Base-by-base conservation (phyloP, 1,140 invertebrate genomes). In the Aphelenchoides fujianensis region DNA sequence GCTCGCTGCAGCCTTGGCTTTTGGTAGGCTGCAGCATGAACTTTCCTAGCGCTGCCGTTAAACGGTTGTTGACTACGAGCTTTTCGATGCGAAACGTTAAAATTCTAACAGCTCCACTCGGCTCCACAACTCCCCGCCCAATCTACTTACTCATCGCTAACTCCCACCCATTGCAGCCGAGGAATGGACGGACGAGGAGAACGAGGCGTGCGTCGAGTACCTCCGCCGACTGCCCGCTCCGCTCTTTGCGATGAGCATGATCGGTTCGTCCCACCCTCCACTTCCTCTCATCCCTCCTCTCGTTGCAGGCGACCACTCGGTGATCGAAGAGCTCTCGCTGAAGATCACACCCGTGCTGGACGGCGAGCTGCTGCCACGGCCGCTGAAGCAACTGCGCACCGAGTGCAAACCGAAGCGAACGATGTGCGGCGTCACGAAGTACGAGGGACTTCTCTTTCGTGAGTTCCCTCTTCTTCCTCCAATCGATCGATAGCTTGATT, bases 111-210 rank as follows among this genome's bases (percentile, higher is more conserved):
- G n/a, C n/a, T n/a, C n/a, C n/a, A n/a, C n/a, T n/a, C n/a, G n/a
- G n/a, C n/a, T n/a, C n/a, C n/a, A n/a, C n/a, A n/a, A n/a, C n/a
- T n/a, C n/a, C 36, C 27, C 31, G 19, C n/a, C n/a, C 1, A 19
- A 61, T 19, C 57, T 70, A 28, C 9, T 70, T n/a, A n/a, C n/a
- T n/a, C n/a, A n/a, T n/a, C n/a, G n/a, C 30, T 34, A 69, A 70
- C 37, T 2, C 7, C 30, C 9, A 16, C 9, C 28, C 12, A n/a
- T 28, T 72, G 31, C 31, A 66, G 59, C 59, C 16, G 28, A 9
- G 23, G 55, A 70, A 7, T 53, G 64, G 48, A 62, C 61, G 28
- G 37, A 74, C 5, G 73, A 79, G 23, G 76, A 78, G n/a, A 66
- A 72, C 55, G 41, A 34, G n/a, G 31, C 37, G 36, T 66, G 63